Evolutionary conservation across 2,797 vertebrate genomes (phyloP).

Genomic region (Poeciliopsis infans): DNA sequence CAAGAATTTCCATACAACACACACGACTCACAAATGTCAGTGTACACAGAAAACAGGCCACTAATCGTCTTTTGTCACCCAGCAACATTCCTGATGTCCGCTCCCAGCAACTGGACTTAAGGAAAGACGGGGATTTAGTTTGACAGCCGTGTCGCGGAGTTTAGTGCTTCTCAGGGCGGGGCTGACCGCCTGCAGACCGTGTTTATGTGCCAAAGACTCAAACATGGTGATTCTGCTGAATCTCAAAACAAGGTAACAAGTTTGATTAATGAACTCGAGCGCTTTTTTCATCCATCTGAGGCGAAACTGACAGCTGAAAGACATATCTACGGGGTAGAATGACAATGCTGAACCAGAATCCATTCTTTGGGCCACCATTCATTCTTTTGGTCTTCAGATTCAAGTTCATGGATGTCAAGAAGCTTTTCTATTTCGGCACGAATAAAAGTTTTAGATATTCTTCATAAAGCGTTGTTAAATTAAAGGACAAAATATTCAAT

Average conservation of each 20-base stretch:
- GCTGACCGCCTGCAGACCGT: slow-evolving; percentile 59
- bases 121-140: slow-evolving; percentile 79
- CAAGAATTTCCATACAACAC: slow-evolving; percentile 65
- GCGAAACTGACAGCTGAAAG: slow-evolving; percentile 56
- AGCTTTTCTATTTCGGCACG: not conserved
- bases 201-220: slow-evolving; percentile 48
- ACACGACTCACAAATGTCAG: slow-evolving; percentile 78
- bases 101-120: slow-evolving; percentile 86
- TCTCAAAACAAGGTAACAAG: slow-evolving; percentile 66
- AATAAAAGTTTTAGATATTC: not conserved
- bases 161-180: slow-evolving; percentile 83
- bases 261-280: slow-evolving; percentile 66
- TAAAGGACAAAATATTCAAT: not conserved
- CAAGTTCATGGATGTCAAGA: slow-evolving; percentile 22
- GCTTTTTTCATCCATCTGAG: slow-evolving; percentile 39
- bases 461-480: slow-evolving; percentile 37
- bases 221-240: slow-evolving; percentile 45
- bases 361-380: slow-evolving; percentile 1
- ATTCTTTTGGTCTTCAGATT: slow-evolving; percentile 22
- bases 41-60: slow-evolving; percentile 78
- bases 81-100: slow-evolving; percentile 83
- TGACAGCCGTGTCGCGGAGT: slow-evolving; percentile 84
- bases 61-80: slow-evolving; percentile 82
- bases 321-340: slow-evolving; percentile 17
- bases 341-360: not conserved